Evolutionary conservation across 2,888 invertebrate genomes (phyloP).

Genomic region (Lasioglossum calceatum): DNA sequence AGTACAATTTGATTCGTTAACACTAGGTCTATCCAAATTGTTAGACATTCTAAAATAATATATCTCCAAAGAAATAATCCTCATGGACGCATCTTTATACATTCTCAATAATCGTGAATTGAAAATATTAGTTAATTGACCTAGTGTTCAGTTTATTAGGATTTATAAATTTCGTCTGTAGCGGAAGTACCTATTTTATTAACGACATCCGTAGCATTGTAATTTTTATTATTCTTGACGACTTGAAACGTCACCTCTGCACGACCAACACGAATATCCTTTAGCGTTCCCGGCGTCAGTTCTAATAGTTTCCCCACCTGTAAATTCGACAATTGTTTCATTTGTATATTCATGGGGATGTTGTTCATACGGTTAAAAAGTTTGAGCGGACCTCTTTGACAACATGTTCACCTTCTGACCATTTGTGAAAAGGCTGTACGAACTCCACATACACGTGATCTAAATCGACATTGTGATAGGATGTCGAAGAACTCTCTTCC

Average conservation of each 20-base stretch:
- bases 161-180: background rate
- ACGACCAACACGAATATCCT: constrained; percentile 89
- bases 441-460: constrained; percentile 92
- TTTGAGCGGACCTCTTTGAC: constrained; percentile 84
- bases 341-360: too few relatives aligned
- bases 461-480: constrained; percentile 87
- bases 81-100: too few relatives aligned
- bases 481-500: constrained; percentile 23
- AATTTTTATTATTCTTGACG: constrained; percentile 87
- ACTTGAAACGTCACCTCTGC: constrained; percentile 93
- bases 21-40: background rate
- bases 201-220: constrained; percentile 89
- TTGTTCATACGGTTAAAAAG: background rate
- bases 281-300: constrained; percentile 87
- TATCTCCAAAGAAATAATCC: background rate
- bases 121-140: too few relatives aligned
- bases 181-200: constrained; percentile 86
- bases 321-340: background rate
- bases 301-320: constrained; percentile 86
- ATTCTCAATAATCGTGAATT: too few relatives aligned
- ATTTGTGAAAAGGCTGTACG: constrained; percentile 87
- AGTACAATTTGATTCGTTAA: constrained; percentile 37
- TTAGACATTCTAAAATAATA: background rate
- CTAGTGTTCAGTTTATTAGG: constrained; percentile 16
- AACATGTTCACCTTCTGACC: constrained; percentile 91